phyloP scores from a whole-genome alignment of 2,797 vertebrate species.

The Pangasius mekongensis region DNA sequence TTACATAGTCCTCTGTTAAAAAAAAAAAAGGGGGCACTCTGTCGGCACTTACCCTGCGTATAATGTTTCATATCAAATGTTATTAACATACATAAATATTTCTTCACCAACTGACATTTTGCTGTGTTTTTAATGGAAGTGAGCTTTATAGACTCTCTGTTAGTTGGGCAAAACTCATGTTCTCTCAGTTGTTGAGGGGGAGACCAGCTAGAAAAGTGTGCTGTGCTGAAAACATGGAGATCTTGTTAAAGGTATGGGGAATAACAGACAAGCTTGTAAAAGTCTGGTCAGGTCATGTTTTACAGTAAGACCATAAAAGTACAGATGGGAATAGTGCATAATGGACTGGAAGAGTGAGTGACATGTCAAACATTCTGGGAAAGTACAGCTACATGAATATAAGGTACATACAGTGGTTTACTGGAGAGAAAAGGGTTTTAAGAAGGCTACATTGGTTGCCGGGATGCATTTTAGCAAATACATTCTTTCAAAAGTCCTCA shows the following conservation, averaged over 20 bases:
- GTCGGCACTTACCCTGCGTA: not conserved
- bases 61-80: slow-evolving; percentile 29
- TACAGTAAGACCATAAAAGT: slow-evolving; percentile 47
- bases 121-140: slow-evolving; percentile 9
- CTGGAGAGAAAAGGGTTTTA: not conserved
- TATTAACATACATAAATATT: slow-evolving; percentile 23
- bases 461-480: not conserved
- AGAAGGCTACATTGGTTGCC: not conserved
- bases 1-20: not conserved
- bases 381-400: slow-evolving; percentile 31
- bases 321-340: slow-evolving; percentile 39
- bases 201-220: slow-evolving; percentile 8
- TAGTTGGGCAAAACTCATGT: not conserved
- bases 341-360: slow-evolving; percentile 34
- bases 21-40: not conserved
- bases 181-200: not conserved
- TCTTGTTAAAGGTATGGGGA: slow-evolving; percentile 48
- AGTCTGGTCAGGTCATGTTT: slow-evolving; percentile 37
- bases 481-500: not conserved
- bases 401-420: slow-evolving; percentile 12
- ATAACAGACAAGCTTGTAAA: slow-evolving; percentile 53
- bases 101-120: slow-evolving; percentile 5
- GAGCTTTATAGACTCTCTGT: slow-evolving; percentile 23
- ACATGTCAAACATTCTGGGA: slow-evolving; percentile 37
- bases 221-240: slow-evolving; percentile 25